Percentiles rank a stretch among this genome's conserved stretches.
Conservation (phyloP, 2,113 vertebrate species). For the Campylomormyrus tamandua region DNA sequence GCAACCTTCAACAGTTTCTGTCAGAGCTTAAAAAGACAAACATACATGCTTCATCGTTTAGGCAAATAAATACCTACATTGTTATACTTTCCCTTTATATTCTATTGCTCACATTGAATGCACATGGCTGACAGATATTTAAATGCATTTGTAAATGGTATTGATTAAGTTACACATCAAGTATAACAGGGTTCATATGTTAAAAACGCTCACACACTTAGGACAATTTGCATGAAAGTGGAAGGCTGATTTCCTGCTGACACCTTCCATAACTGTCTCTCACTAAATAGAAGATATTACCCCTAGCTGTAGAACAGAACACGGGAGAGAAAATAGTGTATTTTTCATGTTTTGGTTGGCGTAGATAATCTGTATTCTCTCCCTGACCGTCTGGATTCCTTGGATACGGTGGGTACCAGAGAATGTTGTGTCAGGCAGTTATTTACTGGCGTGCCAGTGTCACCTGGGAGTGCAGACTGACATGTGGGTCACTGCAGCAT, state of each 20-base stretch:
- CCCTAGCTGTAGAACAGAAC: background rate
- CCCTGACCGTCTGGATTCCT: background rate
- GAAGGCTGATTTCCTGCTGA: background rate
- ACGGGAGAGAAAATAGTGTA: background rate
- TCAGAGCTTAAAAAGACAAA: background rate
- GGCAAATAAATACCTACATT: background rate
- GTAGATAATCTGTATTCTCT: constrained; percentile 7
- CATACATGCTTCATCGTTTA: background rate
- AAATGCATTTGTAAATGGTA: background rate
- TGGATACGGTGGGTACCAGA: background rate
- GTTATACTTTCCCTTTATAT: background rate
- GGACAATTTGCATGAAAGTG: background rate
- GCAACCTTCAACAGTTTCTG: background rate
- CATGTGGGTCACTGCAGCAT: constrained; percentile 16
- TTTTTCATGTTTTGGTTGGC: background rate
- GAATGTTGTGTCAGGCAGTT: constrained; percentile 18
- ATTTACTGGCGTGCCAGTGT: constrained; percentile 12
- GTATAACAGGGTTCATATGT: background rate
- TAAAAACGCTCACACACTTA: background rate
- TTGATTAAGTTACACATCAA: background rate
- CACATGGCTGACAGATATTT: background rate
- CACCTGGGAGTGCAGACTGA: constrained; percentile 22
- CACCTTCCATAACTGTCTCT: background rate
- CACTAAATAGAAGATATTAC: background rate
- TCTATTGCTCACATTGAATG: background rate